Base-by-base conservation (phyloP, 2,113 vertebrate genomes). In the Chrysochloris asiatica region DNA sequence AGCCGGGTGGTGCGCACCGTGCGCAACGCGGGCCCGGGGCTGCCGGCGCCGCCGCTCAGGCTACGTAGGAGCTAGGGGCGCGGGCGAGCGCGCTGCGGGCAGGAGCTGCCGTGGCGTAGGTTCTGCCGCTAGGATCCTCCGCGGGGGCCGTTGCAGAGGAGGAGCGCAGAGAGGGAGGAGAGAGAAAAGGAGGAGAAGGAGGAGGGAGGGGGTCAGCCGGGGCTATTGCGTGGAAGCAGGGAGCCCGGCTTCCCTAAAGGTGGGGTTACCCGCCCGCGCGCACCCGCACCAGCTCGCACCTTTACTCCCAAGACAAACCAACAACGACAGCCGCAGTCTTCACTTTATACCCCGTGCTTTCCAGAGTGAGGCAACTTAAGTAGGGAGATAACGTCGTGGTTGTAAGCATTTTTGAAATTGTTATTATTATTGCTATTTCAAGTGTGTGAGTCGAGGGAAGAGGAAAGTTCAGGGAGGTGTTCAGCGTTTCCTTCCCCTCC, bases 71-170 rank as follows among this genome's bases (percentile, higher is more conserved):
- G 80, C 93, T 7, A 4, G 85, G 61, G 59, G 84, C 76, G 24
- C 69, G 14, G 72, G 71, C 30, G 75, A 73, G 84, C 50, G 85
- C 88, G 83, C 65, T 77, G 83, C 47, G 88, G 83, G 86, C 80
- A 21, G 89, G 83, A 92, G 95, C 93, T 93, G 92, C 83, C 48
- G 95, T 52, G 71, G 83, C 56, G 84, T 67, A 19, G 89, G 93
- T 54, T 86, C 93, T 69, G 89, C 86, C 71, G 71, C 92, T 91
- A 83, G 11, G 48, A 80, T 88, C 43, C 86, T 80, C 95, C 21
- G 88, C 90, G 80, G 90, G 94, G 93, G 92, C 90, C 80, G 47
- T 83, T 41, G 86, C 88, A n/a, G 88, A 78, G 95, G 80, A 81
- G 93, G 67, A 56, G 43, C 81, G 76, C 83, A 0, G 48, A 73